phyloP scores from a whole-genome alignment of 2,797 vertebrate genomes.

The Muscicapa striata region DNA sequence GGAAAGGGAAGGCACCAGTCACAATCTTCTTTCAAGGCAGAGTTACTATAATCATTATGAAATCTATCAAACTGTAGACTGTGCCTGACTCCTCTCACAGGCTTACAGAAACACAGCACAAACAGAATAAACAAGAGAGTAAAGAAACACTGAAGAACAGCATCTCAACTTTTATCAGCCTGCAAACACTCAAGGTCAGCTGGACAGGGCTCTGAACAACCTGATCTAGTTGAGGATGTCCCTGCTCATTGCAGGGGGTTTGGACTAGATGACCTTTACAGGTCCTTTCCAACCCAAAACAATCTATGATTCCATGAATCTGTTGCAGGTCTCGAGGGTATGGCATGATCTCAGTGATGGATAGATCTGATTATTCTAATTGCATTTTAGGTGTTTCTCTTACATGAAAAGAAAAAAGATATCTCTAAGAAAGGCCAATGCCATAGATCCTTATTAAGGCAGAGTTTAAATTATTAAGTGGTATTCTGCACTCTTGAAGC shows the following conservation, averaged over 20 bases:
- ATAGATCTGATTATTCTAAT: not conserved
- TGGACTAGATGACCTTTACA: not conserved
- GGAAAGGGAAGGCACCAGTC: not conserved
- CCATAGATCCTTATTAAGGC: not conserved
- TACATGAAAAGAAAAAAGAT: not conserved
- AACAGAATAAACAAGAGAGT: not conserved
- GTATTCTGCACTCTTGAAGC: not conserved
- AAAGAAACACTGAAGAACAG: not conserved
- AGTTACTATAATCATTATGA: not conserved
- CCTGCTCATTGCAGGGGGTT: rapidly evolving
- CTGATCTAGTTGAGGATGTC: not conserved
- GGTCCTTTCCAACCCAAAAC: not conserved
- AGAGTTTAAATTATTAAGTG: not conserved
- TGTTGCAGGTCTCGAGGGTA: not conserved
- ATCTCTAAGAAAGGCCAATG: not conserved
- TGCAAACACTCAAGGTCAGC: not conserved
- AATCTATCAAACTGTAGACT: not conserved
- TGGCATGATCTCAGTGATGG: not conserved
- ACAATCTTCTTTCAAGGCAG: not conserved
- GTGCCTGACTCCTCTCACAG: not conserved
- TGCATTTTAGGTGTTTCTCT: not conserved
- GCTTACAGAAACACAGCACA: not conserved
- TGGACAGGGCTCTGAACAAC: not conserved
- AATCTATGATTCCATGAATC: not conserved
- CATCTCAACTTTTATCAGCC: not conserved